These are phyloP conservation scores for Morus bassanus DNA, from an alignment of 2,797 vertebrate genomes.

Conservation along the genomic window DNA sequence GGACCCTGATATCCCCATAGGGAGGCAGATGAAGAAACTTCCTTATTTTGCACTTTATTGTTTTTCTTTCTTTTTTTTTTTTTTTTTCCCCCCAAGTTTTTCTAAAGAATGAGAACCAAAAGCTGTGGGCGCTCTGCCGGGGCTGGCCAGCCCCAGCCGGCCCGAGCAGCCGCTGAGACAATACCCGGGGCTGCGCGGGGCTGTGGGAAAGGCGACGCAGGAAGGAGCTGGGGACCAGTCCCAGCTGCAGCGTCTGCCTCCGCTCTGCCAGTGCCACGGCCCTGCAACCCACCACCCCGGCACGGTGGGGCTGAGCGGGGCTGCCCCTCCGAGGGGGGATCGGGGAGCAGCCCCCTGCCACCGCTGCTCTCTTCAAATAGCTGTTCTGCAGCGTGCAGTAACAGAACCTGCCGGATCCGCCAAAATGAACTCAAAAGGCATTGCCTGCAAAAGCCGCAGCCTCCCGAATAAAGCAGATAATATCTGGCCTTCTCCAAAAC, in stretches of 20 bases:
- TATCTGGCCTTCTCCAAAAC: background rate
- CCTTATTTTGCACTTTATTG: background rate
- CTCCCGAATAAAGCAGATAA: rapidly evolving
- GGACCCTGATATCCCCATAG: background rate
- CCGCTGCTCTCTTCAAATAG: background rate
- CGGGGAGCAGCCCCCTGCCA: background rate
- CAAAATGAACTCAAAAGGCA: background rate
- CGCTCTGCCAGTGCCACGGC: rapidly evolving
- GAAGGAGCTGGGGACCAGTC: background rate
- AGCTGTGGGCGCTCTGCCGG: background rate
- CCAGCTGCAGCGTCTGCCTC: background rate
- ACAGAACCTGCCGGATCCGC: background rate
- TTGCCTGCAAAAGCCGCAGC: background rate
- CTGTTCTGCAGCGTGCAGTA: rapidly evolving
- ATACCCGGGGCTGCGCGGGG: background rate
- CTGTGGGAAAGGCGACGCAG: background rate
- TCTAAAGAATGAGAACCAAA: background rate
- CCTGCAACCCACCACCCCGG: background rate
- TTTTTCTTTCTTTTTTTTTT: background rate
- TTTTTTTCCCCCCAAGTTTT: background rate
- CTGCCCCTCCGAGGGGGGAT: background rate
- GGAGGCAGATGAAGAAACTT: background rate
- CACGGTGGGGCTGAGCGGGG: background rate
- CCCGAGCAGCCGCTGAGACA: background rate
- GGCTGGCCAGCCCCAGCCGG: background rate